Evolutionary conservation across 2,113 vertebrate genomes (phyloP).

Genomic region (Strigops habroptila): DNA sequence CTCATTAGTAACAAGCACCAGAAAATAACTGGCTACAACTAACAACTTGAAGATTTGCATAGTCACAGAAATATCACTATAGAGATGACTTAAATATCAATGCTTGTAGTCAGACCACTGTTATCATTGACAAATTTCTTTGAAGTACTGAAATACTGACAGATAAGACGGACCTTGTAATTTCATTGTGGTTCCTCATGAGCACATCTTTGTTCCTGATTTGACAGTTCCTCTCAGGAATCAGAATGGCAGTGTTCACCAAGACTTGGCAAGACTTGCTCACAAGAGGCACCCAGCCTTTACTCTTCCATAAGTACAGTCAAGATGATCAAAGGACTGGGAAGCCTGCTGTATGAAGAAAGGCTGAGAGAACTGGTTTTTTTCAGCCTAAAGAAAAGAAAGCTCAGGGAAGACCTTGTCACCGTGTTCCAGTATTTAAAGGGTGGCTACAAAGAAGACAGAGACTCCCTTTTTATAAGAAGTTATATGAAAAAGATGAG

Average conservation of each 20-base stretch:
- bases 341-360: background rate
- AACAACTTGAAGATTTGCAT: background rate
- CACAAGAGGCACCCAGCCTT: background rate
- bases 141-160: background rate
- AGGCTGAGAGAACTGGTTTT: background rate
- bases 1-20: background rate
- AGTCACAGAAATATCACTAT: background rate
- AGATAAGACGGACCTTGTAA: background rate
- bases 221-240: background rate
- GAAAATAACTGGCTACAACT: background rate
- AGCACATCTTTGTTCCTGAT: background rate
- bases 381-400: background rate
- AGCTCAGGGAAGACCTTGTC: background rate
- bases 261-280: background rate
- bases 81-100: background rate
- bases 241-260: background rate
- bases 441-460: background rate
- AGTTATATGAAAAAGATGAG: background rate
- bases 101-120: background rate
- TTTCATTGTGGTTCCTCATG: background rate
- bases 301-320: background rate
- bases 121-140: background rate
- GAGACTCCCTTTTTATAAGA: background rate
- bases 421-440: too few relatives aligned
- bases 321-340: background rate